These are phyloP conservation scores for Coelinius sp. DNA, from an alignment of 2,888 invertebrate species.

Conservation along the genomic window DNA sequence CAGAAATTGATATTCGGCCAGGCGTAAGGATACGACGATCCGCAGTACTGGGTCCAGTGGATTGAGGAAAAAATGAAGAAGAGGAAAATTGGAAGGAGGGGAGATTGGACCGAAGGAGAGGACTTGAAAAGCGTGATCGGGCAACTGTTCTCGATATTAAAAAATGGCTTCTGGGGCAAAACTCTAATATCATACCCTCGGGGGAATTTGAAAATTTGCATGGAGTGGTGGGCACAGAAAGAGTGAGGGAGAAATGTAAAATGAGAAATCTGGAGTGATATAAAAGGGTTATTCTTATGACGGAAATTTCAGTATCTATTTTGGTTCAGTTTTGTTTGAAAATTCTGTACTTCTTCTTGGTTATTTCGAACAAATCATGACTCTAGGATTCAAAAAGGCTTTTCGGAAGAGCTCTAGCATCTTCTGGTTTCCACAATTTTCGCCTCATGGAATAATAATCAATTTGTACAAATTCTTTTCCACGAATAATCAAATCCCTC, in stretches of 20 bases:
- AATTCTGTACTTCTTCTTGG: neutral
- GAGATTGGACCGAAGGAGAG: constrained; percentile 20
- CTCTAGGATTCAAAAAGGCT: neutral
- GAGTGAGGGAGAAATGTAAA: neutral
- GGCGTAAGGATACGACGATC: constrained; percentile 39
- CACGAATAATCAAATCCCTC: neutral
- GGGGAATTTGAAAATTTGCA: constrained; percentile 58
- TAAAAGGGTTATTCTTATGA: neutral
- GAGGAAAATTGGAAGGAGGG: constrained; percentile 2
- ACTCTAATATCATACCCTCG: constrained; percentile 57
- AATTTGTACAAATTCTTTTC: neutral
- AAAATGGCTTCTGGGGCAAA: constrained; percentile 53
- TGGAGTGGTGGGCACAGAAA: constrained; percentile 55
- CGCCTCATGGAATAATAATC: neutral
- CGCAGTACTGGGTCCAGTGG: constrained; percentile 32
- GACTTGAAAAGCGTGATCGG: constrained; percentile 55
- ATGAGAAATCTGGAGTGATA: neutral
- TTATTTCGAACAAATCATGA: neutral
- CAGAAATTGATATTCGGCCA: constrained; percentile 41
- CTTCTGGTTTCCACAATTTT: neutral
- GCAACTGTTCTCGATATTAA: constrained; percentile 65
- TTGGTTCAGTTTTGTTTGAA: neutral
- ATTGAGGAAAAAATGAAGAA: constrained; percentile 24
- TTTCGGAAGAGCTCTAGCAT: no score
- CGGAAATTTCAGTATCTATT: neutral